Percentiles rank a stretch among this genome's conserved stretches.
Conservation (phyloP, 2,797 vertebrate genomes). For the Arrhamphus sclerolepis region DNA sequence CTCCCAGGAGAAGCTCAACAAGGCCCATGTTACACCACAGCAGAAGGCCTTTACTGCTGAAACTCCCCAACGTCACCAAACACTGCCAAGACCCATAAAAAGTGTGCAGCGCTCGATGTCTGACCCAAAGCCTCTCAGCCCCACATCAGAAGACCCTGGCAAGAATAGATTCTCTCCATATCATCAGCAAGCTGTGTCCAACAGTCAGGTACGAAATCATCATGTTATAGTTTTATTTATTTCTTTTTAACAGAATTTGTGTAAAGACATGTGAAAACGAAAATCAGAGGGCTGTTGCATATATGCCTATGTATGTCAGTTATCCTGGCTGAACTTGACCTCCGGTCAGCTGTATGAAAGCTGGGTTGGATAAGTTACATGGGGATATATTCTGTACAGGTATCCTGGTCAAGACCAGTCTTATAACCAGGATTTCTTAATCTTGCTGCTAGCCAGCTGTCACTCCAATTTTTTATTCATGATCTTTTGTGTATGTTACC, state of each 20-base stretch:
- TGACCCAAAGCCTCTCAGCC: conserved; percentile 98
- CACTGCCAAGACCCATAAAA: conserved; percentile 95
- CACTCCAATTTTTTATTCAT: too few relatives aligned
- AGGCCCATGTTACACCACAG: conserved; percentile 96
- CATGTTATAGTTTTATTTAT: neutral
- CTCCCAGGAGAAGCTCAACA: conserved; percentile 96
- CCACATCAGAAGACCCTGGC: conserved; percentile 92
- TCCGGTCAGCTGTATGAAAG: too few relatives aligned
- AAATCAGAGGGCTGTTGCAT: too few relatives aligned
- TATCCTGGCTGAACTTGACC: too few relatives aligned
- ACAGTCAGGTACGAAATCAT: conserved; percentile 89
- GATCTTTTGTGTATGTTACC: too few relatives aligned
- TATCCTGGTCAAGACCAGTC: too few relatives aligned
- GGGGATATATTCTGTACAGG: too few relatives aligned
- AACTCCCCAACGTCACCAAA: conserved; percentile 91
- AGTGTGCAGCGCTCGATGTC: conserved; percentile 98
- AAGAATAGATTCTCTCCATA: conserved; percentile 96
- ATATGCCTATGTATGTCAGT: too few relatives aligned
- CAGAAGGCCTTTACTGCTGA: conserved; percentile 95
- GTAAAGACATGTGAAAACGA: neutral
- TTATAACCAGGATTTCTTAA: too few relatives aligned
- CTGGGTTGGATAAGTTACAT: too few relatives aligned
- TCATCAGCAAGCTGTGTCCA: conserved; percentile 89
- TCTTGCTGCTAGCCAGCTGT: too few relatives aligned
- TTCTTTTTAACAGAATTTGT: conserved; percentile 14